Conservation (phyloP, 2,888 invertebrate species). For the Trichacis sp. region DNA sequence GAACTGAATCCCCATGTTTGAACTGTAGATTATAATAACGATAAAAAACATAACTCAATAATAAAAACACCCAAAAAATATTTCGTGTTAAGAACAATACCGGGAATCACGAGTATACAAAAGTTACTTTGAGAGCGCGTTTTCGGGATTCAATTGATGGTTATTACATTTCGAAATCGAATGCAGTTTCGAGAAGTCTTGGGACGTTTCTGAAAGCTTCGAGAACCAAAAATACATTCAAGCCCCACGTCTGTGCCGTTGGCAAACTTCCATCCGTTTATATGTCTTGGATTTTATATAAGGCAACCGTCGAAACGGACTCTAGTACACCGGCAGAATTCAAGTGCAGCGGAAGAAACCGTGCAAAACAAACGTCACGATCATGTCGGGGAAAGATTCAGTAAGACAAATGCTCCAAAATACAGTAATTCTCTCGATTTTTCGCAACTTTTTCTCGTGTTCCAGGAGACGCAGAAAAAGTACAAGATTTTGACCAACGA, state of each 20-base stretch:
- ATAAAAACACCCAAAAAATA: too few relatives aligned
- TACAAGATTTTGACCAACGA: conserved; percentile 41
- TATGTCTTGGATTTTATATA: conserved; percentile 26
- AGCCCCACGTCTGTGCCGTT: conserved; percentile 8
- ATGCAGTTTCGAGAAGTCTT: too few relatives aligned
- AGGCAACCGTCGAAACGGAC: conserved; percentile 5
- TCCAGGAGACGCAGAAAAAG: conserved; percentile 4
- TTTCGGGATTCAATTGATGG: too few relatives aligned
- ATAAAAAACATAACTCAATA: too few relatives aligned
- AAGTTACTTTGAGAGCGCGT: too few relatives aligned
- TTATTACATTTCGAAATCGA: not conserved
- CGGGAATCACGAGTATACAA: too few relatives aligned
- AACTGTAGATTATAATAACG: too few relatives aligned
- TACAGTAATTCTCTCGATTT: not conserved
- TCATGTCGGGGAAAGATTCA: conserved; percentile 12
- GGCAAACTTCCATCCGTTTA: conserved; percentile 32
- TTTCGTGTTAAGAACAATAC: too few relatives aligned
- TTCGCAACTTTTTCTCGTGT: not conserved
- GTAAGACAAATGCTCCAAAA: conserved; percentile 6
- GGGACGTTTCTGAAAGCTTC: too few relatives aligned
- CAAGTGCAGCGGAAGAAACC: not conserved
- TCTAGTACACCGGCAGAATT: too few relatives aligned
- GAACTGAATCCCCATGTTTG: too few relatives aligned
- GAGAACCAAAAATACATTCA: not conserved
- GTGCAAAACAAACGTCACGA: not conserved